Evolutionary conservation across 53 echinoderm and acorn worm species (phyloP).

Genomic region (Arbacia lixula): DNA sequence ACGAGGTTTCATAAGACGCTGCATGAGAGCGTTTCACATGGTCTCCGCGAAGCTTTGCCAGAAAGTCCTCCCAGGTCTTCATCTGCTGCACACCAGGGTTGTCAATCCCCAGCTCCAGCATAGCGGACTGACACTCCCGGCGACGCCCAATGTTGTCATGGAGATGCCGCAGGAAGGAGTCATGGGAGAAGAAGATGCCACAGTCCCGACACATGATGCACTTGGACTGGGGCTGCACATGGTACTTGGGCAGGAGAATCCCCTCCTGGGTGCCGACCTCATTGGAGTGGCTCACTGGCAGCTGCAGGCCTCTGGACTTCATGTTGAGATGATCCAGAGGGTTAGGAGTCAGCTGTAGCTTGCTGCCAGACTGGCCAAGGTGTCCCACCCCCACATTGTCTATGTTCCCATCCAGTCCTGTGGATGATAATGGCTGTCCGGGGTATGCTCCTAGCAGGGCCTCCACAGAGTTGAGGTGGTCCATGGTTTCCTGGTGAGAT

Average conservation of each 20-base stretch:
- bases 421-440: neutral
- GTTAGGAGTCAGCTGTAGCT: slow-evolving; percentile 11
- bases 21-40: slow-evolving; percentile 11
- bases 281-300: slow-evolving; percentile 72
- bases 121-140: slow-evolving; percentile 54
- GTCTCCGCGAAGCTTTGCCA: slow-evolving; percentile 50
- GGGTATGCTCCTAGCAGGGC: slow-evolving; percentile 8
- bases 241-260: slow-evolving; percentile 69
- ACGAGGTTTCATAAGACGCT: slow-evolving; percentile 3
- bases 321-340: slow-evolving; percentile 24
- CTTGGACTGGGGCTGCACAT: slow-evolving; percentile 64
- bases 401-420: neutral
- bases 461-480: slow-evolving; percentile 12
- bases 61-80: slow-evolving; percentile 66
- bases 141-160: slow-evolving; percentile 77
- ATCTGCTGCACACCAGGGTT: slow-evolving; percentile 65
- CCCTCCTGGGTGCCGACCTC: slow-evolving; percentile 68
- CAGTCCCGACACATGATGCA: slow-evolving; percentile 83
- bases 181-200: slow-evolving; percentile 79
- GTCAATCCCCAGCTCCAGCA: slow-evolving; percentile 67
- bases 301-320: slow-evolving; percentile 44
- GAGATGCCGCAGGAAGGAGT: slow-evolving; percentile 73
- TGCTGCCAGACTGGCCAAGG: neutral
- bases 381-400: neutral
- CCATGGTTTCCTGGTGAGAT: neutral